Evolutionary conservation across 2,797 vertebrate genomes (phyloP).

Genomic region (Triplophysa yarkandensis): DNA sequence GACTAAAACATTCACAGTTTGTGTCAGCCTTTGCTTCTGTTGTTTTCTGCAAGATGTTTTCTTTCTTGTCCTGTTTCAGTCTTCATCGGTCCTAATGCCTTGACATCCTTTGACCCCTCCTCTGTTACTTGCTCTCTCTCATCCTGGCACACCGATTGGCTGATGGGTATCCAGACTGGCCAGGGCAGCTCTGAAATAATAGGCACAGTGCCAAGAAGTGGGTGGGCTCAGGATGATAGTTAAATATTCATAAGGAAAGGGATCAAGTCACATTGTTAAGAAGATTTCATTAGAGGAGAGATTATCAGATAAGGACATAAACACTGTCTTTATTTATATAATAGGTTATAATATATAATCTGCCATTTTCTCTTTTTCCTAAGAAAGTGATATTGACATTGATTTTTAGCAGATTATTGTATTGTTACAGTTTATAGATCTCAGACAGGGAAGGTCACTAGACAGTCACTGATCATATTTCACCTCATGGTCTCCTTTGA

Average conservation of each 20-base stretch:
- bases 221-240: conserved; percentile 39
- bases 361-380: neutral
- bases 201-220: conserved; percentile 49
- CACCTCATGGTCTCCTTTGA: conserved; percentile 21
- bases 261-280: conserved; percentile 24
- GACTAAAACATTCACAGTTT: conserved; percentile 22
- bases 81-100: neutral
- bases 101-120: neutral
- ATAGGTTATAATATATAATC: too few species aligned
- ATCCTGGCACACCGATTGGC: conserved; percentile 17
- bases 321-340: too few species aligned
- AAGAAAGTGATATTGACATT: neutral
- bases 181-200: conserved; percentile 33
- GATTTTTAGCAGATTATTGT: neutral
- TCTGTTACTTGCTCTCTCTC: neutral
- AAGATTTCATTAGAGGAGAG: neutral
- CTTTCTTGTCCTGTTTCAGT: neutral
- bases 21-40: conserved; percentile 11
- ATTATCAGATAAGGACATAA: conserved; percentile 32
- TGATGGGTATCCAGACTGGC: conserved; percentile 30
- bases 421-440: conserved; percentile 17
- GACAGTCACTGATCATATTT: conserved; percentile 33
- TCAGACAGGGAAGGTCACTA: conserved; percentile 48
- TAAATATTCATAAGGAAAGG: conserved; percentile 53
- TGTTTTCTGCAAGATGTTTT: conserved; percentile 17